Base-by-base conservation (phyloP, 1,140 invertebrate species). In the Planococcus citri region DNA sequence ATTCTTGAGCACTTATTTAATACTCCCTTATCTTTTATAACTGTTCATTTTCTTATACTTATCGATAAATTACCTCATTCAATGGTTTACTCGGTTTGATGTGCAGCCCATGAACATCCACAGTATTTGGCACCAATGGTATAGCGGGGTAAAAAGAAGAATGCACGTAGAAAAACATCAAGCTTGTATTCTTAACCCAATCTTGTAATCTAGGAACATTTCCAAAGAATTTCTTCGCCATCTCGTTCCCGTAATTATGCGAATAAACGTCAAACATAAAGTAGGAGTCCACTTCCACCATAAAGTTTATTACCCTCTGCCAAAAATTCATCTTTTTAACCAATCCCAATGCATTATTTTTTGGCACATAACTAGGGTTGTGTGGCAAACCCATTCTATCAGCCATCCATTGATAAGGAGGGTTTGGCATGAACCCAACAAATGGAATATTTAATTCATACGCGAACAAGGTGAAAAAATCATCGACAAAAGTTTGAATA, bases 31-130 rank as follows among this genome's bases (percentile, higher is more conserved):
- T n/a, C n/a, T n/a, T n/a, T n/a, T n/a, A n/a, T n/a, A n/a, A n/a
- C n/a, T n/a, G n/a, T n/a, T n/a, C n/a, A n/a, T n/a, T n/a, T n/a
- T n/a, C n/a, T n/a, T n/a, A n/a, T n/a, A n/a, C n/a, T n/a, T n/a
- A n/a, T n/a, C n/a, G n/a, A n/a, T n/a, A n/a, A n/a, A n/a, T n/a
- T n/a, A n/a, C n/a, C n/a, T n/a, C n/a, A n/a, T n/a, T n/a, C n/a
- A n/a, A n/a, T n/a, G n/a, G n/a, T n/a, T n/a, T n/a, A n/a, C n/a
- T n/a, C n/a, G n/a, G n/a, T n/a, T n/a, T 72, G 3, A 82, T 74
- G 71, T 84, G 84, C 3, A 86, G 73, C 20, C 84, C 85, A 3
- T 82, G 84, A 24, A 86, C 79, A 76, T 85, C 83, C 4, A 85
- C 74, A 1, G 82, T 73, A 33, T 78, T 80, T 0, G 83, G 80